Conservation (phyloP, 2,888 invertebrate genomes). For the Sepiola atlantica region DNA sequence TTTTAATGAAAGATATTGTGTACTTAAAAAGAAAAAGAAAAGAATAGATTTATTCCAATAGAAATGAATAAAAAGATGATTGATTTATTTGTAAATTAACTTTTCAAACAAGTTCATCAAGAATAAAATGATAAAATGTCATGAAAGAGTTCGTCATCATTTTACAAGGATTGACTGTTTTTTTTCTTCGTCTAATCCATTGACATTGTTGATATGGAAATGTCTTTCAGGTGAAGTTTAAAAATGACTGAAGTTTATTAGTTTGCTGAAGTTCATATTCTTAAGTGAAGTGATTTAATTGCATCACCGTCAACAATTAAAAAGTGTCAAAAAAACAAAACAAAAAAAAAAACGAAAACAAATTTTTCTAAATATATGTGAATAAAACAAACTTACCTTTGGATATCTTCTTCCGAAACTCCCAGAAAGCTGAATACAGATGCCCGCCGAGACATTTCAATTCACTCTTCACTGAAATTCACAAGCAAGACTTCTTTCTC, state of each 20-base stretch:
- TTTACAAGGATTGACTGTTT: too few relatives aligned
- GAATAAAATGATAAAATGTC: too few relatives aligned
- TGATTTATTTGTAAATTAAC: too few relatives aligned
- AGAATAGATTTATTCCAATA: too few relatives aligned
- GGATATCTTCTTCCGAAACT: conserved; percentile 41
- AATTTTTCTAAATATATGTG: background rate
- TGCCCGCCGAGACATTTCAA: conserved; percentile 39
- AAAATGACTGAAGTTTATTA: background rate
- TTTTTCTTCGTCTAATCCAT: background rate
- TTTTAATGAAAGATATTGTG: too few relatives aligned
- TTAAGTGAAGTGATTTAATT: background rate
- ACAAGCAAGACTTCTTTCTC: conserved; percentile 10
- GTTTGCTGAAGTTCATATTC: background rate
- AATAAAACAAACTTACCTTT: conserved; percentile 33
- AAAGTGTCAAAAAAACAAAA: background rate
- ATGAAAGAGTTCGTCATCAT: too few relatives aligned
- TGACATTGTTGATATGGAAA: background rate
- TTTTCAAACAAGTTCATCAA: too few relatives aligned
- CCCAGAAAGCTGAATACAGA: conserved; percentile 42
- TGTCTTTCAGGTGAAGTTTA: background rate
- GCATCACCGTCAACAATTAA: background rate
- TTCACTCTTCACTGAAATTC: background rate
- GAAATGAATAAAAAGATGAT: too few relatives aligned
- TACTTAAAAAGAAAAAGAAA: too few relatives aligned
- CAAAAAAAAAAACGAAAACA: too few relatives aligned